A percentile compares a stretch with the other conserved stretches of the same genome.
Evolutionary conservation across 2,113 vertebrate genomes (phyloP).

Genomic region (human (Homo sapiens)): GRCh38 chrX:13466001-13466500

Average conservation of each 20-base stretch:
- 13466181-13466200: constrained; percentile 33
- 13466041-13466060: background rate
- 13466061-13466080: background rate
- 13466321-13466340: background rate
- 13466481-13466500: background rate
- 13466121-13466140: background rate
- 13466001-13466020: background rate
- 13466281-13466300: background rate
- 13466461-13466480: background rate
- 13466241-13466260: background rate
- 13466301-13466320: background rate
- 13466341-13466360: background rate
- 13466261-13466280: background rate
- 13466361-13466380: constrained; percentile 23
- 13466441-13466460: background rate
- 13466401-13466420: background rate
- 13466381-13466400: background rate
- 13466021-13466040: background rate
- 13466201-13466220: constrained; percentile 41
- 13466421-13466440: background rate
- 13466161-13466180: background rate
- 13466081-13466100: background rate
- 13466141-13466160: background rate
- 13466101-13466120: constrained; percentile 21
- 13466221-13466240: background rate